Conservation (phyloP, 2,113 vertebrate genomes). For the Chroicocephalus ridibundus region DNA sequence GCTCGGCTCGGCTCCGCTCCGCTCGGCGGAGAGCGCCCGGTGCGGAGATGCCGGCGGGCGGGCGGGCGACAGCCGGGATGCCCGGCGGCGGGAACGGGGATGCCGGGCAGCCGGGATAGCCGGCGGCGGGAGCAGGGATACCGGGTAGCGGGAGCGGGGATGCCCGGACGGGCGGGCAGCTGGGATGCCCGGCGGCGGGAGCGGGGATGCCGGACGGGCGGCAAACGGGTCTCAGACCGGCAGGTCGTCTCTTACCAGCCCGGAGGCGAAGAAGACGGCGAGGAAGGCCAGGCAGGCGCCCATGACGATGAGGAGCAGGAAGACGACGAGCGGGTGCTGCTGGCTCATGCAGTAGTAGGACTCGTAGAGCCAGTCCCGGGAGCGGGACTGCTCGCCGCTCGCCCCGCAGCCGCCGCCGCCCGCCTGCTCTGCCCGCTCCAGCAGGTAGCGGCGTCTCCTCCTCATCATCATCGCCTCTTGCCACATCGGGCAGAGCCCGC, state of each 20-base stretch:
- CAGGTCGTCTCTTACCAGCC: conserved; percentile 85
- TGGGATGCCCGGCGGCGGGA: background rate
- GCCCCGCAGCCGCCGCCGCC: conserved; percentile 53
- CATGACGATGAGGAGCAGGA: conserved; percentile 97
- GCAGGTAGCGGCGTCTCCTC: conserved; percentile 84
- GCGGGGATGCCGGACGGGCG: background rate
- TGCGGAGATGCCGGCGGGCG: background rate
- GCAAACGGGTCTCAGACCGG: background rate
- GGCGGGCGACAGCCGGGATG: background rate
- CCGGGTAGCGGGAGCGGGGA: background rate
- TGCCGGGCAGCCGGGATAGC: too few species aligned
- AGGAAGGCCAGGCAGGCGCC: conserved; percentile 94
- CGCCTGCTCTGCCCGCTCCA: conserved; percentile 74
- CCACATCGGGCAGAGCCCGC: conserved; percentile 77
- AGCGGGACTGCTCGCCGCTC: conserved; percentile 73
- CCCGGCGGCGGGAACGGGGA: background rate
- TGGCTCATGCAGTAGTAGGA: conserved; percentile 99
- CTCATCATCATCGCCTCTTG: conserved; percentile 87
- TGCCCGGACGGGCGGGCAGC: background rate
- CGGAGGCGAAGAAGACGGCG: conserved; percentile 94
- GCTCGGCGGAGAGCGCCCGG: background rate
- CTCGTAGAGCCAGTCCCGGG: conserved; percentile 96
- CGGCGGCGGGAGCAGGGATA: background rate
- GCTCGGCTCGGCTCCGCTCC: background rate
- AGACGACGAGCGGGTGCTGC: conserved; percentile 97